Evolutionary conservation across 2,113 vertebrate genomes (phyloP), one percentile per base, ranked within the genome.

Genomic region (Platichthys flesus): DNA sequence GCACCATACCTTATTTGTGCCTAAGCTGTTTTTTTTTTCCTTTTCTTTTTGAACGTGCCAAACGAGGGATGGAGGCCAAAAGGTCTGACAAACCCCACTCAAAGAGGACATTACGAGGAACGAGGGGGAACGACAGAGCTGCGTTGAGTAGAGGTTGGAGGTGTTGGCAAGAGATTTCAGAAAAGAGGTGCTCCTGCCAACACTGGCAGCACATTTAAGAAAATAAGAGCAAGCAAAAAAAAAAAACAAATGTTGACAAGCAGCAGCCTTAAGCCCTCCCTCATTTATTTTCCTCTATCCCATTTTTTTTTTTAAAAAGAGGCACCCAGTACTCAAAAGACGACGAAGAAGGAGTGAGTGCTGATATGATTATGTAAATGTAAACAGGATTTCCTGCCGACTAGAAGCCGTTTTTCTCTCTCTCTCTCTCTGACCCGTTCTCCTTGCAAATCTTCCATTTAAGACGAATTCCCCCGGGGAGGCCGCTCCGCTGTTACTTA

Each of bases 321-420:
- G 83, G 71, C 76, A 72, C 67, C 71, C 74, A 72, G 71, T 74
- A 72, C 70, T 74, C 74, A 82, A 75, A 83, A 91, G 88, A 84
- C 69, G 81, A 81, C 78, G 82, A 88, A 79, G 85, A 85, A 88
- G 87, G 83, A 90, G 83, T 81, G 88, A 86, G 85, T 88, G 90
- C 86, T 92, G 92, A 90, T 91, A 90, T 90, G 92, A 93, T 94
- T 93, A 94, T 94, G 92, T 92, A 93, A 93, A 94, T 94, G 90
- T 91, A 91, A 94, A 92, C 91, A 94, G 91, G 91, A 93, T 94
- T 93, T 93, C 92, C 93, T 92, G 90, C 91, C 86, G 90, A 93
- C 93, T 90, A 83, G 89, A 91, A 90, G 89, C 89, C 71, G 75
- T 88, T 89, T 85, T 72, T 85, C 82, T 89, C 78, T 88, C 83